Conservation (phyloP, 2,113 vertebrate genomes). For the Helogale parvula region DNA sequence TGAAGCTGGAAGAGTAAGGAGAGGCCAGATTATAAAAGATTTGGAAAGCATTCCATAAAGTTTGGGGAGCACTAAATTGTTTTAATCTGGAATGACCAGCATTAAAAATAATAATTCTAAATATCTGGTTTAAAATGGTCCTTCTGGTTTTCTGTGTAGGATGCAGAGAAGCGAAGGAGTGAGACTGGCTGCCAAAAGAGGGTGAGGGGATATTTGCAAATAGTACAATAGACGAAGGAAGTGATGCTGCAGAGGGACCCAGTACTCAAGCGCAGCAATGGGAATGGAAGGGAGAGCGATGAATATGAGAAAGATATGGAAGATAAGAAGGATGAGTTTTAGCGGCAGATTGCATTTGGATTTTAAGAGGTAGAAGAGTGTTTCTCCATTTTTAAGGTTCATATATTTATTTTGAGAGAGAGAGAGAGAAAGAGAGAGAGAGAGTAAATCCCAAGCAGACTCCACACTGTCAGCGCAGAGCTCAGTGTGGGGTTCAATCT, state of each 20-base stretch:
- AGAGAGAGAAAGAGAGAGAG: too few relatives aligned
- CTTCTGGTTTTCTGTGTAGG: not conserved
- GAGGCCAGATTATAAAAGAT: not conserved
- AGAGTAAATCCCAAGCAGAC: too few relatives aligned
- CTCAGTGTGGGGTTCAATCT: too few relatives aligned
- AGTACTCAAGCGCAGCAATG: not conserved
- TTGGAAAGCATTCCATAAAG: not conserved
- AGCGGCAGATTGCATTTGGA: not conserved
- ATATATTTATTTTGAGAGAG: too few relatives aligned
- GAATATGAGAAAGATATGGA: not conserved
- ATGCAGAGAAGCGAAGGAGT: not conserved
- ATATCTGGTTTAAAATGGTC: not conserved
- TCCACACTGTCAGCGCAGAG: too few relatives aligned
- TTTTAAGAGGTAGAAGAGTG: not conserved
- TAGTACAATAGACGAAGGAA: not conserved
- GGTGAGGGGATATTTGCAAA: not conserved
- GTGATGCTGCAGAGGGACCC: not conserved
- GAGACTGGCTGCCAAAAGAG: not conserved
- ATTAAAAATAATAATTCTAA: not conserved
- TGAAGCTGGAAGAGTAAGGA: not conserved
- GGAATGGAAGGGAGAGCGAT: not conserved
- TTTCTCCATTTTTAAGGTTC: conserved; percentile 9
- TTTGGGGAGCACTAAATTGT: not conserved
- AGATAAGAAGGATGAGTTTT: not conserved
- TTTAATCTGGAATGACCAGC: not conserved